These are phyloP conservation scores for Hirudo medicinalis DNA, from an alignment of 1,140 invertebrate species.

Conservation along the genomic window DNA sequence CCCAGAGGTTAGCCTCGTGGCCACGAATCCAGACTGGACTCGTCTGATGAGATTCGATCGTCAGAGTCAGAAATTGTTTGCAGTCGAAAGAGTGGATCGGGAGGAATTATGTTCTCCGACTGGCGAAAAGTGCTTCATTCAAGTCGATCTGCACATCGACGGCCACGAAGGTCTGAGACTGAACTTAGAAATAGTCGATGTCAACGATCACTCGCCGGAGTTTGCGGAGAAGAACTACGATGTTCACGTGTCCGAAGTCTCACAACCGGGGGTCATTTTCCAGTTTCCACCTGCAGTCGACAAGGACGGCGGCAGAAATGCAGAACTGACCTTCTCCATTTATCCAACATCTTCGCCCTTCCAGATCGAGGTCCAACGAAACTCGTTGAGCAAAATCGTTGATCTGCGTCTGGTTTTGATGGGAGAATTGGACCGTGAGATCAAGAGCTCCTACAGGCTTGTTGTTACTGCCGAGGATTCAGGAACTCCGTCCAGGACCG, in stretches of 20 bases:
- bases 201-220: background rate
- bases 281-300: background rate
- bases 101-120: no score
- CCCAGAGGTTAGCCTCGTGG: no score
- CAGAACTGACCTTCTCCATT: background rate
- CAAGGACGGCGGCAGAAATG: background rate
- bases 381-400: background rate
- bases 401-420: constrained; percentile 29
- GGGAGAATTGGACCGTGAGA: constrained; percentile 61
- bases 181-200: background rate
- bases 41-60: no score
- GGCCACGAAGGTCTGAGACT: background rate
- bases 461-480: constrained; percentile 57
- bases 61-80: no score
- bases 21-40: no score
- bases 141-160: no score
- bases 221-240: background rate
- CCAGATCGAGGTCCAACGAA: background rate
- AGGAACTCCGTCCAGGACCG: constrained; percentile 66
- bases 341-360: background rate
- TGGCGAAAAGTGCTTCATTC: no score
- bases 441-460: constrained; percentile 71
- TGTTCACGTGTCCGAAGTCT: background rate
- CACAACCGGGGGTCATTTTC: background rate
- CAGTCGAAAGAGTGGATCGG: no score